Conservation (phyloP, 2,113 vertebrate genomes). For the Puntigrus tetrazona region DNA sequence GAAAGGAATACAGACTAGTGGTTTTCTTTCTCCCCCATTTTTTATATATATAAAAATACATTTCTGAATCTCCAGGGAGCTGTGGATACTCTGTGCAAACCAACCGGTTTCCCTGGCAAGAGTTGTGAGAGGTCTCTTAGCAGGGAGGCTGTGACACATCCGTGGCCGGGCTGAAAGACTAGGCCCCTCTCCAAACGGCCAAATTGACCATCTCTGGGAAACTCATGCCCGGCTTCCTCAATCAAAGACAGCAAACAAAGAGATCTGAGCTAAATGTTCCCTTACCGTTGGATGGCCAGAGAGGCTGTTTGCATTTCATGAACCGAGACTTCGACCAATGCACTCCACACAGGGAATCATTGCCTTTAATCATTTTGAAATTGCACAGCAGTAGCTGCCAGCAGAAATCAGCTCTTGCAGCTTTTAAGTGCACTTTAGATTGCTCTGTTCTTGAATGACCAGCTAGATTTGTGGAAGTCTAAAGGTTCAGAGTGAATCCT, state of each 20-base stretch:
- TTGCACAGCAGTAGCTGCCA: constrained; percentile 1
- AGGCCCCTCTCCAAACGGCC: constrained; percentile 5
- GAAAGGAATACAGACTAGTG: constrained; percentile 54
- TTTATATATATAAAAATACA: constrained; percentile 34
- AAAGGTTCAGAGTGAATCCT: background rate
- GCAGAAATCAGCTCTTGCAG: background rate
- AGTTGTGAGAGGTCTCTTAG: constrained; percentile 11
- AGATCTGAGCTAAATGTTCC: constrained; percentile 34
- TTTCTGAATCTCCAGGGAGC: background rate
- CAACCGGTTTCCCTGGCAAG: constrained; percentile 35
- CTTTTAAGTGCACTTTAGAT: background rate
- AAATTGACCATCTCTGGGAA: constrained; percentile 24
- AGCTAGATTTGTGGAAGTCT: background rate
- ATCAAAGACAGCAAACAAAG: constrained; percentile 38
- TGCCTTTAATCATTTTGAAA: constrained; percentile 40
- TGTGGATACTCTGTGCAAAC: constrained; percentile 17
- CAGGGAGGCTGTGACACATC: constrained; percentile 13
- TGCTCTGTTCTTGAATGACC: background rate
- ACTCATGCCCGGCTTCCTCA: constrained; percentile 27
- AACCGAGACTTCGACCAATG: background rate
- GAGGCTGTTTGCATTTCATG: constrained; percentile 39
- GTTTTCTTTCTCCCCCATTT: constrained; percentile 26
- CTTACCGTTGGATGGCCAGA: constrained; percentile 8
- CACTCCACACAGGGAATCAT: background rate
- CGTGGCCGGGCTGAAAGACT: background rate